Percentiles rank a stretch among this genome's conserved stretches.
Evolutionary conservation across 2,888 invertebrate species (phyloP).

Genomic region (Clivina fossor): DNA sequence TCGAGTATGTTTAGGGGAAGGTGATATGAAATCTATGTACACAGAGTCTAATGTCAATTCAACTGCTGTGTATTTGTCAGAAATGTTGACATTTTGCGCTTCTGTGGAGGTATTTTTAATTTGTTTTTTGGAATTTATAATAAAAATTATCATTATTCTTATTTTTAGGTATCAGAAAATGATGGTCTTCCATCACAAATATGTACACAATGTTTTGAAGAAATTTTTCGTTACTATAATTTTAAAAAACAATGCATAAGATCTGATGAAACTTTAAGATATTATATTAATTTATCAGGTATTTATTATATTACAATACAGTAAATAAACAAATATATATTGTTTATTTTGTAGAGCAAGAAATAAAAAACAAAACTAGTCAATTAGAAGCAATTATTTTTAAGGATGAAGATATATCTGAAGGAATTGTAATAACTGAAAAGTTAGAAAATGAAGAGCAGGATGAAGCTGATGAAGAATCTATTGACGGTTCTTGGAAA

Average conservation of each 20-base stretch:
- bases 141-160: background rate
- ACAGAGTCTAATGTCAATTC: constrained; percentile 7
- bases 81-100: constrained; percentile 8
- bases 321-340: no score
- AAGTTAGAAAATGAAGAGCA: background rate
- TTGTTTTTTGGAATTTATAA: background rate
- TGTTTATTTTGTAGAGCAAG: background rate
- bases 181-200: constrained; percentile 43
- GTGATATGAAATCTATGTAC: constrained; percentile 5
- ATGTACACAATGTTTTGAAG: constrained; percentile 43
- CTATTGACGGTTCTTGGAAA: constrained; percentile 3
- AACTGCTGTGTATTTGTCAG: background rate
- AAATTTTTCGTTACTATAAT: constrained; percentile 42
- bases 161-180: constrained; percentile 40
- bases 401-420: constrained; percentile 24
- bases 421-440: background rate
- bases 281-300: constrained; percentile 17
- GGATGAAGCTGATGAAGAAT: background rate
- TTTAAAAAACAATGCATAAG: constrained; percentile 44
- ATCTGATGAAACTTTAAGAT: constrained; percentile 40
- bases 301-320: no score
- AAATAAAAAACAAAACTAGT: constrained; percentile 15
- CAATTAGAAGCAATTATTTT: constrained; percentile 7
- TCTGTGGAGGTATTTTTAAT: constrained; percentile 10
- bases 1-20: constrained; percentile 9